Percentiles rank a stretch among this genome's conserved stretches.
Conservation (phyloP, 37 sponge, comb jelly and placozoan species). For the Cliona cf. orientalis region DNA sequence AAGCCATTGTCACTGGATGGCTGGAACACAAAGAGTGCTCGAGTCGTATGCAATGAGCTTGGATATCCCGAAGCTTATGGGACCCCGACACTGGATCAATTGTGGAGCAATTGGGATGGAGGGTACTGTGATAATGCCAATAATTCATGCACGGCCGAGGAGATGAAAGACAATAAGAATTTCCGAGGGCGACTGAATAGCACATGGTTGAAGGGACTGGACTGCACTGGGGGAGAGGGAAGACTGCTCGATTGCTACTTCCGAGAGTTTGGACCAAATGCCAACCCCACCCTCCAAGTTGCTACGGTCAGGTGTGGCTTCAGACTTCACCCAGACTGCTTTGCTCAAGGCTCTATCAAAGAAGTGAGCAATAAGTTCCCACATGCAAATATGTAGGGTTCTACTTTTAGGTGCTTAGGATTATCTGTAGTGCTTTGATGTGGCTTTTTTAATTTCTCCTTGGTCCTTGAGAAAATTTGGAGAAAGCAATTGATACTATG, state of each 20-base stretch:
- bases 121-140: background rate
- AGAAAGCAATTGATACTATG: too few species aligned
- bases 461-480: too few species aligned
- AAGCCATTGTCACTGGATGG: slow-evolving; percentile 38
- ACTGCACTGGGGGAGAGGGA: slow-evolving; percentile 52
- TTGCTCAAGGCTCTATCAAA: too few species aligned
- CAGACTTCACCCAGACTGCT: slow-evolving; percentile 42
- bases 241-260: slow-evolving; percentile 54
- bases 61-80: slow-evolving; percentile 65
- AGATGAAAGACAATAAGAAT: slow-evolving; percentile 1
- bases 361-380: too few species aligned
- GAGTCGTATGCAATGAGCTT: slow-evolving; percentile 67
- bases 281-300: slow-evolving; percentile 10
- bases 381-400: too few species aligned
- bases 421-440: too few species aligned
- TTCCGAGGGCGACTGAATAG: slow-evolving; percentile 1
- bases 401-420: too few species aligned
- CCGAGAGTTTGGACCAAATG: slow-evolving; percentile 12
- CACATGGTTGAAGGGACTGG: slow-evolving; percentile 20
- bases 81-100: slow-evolving; percentile 11
- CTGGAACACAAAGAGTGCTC: slow-evolving; percentile 40
- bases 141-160: background rate
- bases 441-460: too few species aligned
- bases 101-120: slow-evolving; percentile 47
- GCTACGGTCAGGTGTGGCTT: slow-evolving; percentile 78